Percentiles rank a stretch among this genome's conserved stretches.
phyloP scores from a whole-genome alignment of 1,140 invertebrate species.

The Acromyrmex heyeri region DNA sequence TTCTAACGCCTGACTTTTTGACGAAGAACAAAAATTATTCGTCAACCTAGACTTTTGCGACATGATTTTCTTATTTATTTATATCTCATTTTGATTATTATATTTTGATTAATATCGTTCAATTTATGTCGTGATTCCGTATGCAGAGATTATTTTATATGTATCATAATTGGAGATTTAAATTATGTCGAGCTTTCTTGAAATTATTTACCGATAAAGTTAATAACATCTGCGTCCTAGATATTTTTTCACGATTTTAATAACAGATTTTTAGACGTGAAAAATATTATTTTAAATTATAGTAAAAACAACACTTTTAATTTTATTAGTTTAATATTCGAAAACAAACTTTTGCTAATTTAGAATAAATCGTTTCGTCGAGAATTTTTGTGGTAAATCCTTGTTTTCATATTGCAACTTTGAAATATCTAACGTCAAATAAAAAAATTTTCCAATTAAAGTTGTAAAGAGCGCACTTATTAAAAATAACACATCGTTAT shows the following conservation, averaged over 20 bases:
- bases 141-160: neutral
- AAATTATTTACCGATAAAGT: neutral
- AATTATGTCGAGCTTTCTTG: neutral
- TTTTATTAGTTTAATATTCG: neutral
- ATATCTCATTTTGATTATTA: neutral
- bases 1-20: neutral
- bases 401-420: conserved; percentile 8
- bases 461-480: neutral
- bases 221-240: neutral
- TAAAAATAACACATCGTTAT: neutral
- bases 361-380: neutral
- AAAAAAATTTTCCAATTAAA: neutral
- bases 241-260: neutral
- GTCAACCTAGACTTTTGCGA: neutral
- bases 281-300: neutral
- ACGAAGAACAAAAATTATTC: neutral
- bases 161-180: neutral
- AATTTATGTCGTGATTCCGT: neutral
- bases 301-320: neutral
- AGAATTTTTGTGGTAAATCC: neutral
- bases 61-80: neutral
- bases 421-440: neutral
- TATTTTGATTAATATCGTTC: neutral
- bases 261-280: neutral
- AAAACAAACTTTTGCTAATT: neutral